Percentiles rank a stretch among this genome's conserved stretches.
phyloP scores from a whole-genome alignment of 2,888 invertebrate genomes.

The Prosapia bicincta region DNA sequence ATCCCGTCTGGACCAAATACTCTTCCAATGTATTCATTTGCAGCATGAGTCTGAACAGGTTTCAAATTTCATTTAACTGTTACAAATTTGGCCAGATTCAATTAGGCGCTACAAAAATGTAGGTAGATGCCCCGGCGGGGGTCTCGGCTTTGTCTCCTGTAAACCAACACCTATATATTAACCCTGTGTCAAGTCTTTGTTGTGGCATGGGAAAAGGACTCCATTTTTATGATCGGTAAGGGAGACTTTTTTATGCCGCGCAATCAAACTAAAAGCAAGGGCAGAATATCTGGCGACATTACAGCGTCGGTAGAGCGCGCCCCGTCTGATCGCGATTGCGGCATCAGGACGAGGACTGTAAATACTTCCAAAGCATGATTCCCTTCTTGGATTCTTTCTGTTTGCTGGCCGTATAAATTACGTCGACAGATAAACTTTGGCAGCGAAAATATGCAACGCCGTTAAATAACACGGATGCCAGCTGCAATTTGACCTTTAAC shows the following conservation, averaged over 20 bases:
- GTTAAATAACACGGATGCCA: no score
- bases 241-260: slow-evolving; percentile 9
- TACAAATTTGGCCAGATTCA: slow-evolving; percentile 18
- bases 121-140: background rate
- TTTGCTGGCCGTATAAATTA: no score
- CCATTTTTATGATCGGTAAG: slow-evolving; percentile 14
- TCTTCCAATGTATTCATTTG: background rate
- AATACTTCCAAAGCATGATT: no score
- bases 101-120: no score
- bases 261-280: background rate
- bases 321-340: no score
- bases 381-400: no score
- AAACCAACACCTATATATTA: slow-evolving; percentile 30
- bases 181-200: slow-evolving; percentile 11
- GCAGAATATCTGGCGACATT: background rate
- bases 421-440: no score
- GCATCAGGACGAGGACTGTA: no score
- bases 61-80: slow-evolving; percentile 22
- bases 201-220: slow-evolving; percentile 17
- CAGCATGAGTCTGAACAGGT: background rate
- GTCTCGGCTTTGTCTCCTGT: background rate
- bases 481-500: no score
- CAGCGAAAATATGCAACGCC: no score
- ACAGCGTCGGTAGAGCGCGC: background rate
- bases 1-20: no score